phyloP scores from a whole-genome alignment of 2,797 vertebrate species.

The Girardinus metallicus region DNA sequence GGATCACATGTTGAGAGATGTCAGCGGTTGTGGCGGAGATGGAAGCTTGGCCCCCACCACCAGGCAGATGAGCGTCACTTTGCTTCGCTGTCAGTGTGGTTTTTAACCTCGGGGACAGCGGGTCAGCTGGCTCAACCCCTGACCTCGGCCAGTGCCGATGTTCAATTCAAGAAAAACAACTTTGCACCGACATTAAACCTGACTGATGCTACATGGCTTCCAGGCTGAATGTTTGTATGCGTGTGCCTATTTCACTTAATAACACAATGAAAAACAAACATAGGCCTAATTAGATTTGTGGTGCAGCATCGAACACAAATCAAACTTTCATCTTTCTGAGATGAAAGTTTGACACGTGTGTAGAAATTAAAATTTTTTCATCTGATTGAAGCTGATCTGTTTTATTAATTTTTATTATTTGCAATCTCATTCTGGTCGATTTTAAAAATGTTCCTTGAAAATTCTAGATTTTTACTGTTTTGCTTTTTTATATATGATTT shows the following conservation, averaged over 20 bases:
- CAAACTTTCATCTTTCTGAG: not conserved
- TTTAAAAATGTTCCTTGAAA: not conserved
- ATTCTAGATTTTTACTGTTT: not conserved
- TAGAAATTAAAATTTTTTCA: not conserved
- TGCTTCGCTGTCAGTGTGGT: slow-evolving; percentile 70
- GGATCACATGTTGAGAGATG: slow-evolving; percentile 75
- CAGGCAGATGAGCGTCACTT: slow-evolving; percentile 76
- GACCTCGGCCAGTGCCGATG: slow-evolving; percentile 62
- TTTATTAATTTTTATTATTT: not conserved
- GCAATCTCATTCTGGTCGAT: not conserved
- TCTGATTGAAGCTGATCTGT: not conserved
- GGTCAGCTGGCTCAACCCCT: slow-evolving; percentile 56
- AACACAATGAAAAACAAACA: slow-evolving; percentile 19
- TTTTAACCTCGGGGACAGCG: slow-evolving; percentile 70
- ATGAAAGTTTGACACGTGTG: not conserved
- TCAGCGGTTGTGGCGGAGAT: slow-evolving; percentile 74
- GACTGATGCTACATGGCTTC: slow-evolving; percentile 45
- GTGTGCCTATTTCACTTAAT: slow-evolving; percentile 41
- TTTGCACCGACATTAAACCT: slow-evolving; percentile 57
- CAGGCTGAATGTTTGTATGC: slow-evolving; percentile 36
- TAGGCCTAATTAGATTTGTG: slow-evolving; percentile 2
- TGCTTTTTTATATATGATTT: not conserved
- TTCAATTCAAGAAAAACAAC: slow-evolving; percentile 69
- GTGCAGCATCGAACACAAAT: too few relatives aligned
- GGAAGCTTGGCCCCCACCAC: slow-evolving; percentile 64